These are phyloP conservation scores for Napeogenes inachia DNA, from an alignment of 2,888 invertebrate species.

Conservation along the genomic window DNA sequence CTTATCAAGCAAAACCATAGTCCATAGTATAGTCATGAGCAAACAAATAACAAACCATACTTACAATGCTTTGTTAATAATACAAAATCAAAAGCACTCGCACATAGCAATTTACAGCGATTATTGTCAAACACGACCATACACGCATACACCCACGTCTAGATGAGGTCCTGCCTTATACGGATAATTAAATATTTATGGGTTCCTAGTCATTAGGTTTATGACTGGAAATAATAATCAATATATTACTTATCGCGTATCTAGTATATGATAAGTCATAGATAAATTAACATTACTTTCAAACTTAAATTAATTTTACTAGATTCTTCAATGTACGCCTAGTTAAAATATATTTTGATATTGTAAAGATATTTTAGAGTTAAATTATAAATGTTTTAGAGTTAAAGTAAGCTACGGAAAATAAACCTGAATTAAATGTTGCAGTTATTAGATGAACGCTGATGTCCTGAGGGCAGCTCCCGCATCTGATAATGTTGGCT, in stretches of 20 bases:
- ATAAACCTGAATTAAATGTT: slow-evolving; percentile 9
- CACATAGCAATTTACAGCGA: slow-evolving; percentile 6
- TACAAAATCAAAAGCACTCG: neutral
- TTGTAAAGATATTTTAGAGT: no score
- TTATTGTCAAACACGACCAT: slow-evolving; percentile 8
- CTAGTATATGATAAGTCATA: no score
- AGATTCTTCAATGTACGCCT: no score
- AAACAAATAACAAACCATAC: no score
- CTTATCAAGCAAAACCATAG: neutral
- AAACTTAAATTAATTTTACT: no score
- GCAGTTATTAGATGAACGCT: slow-evolving; percentile 55
- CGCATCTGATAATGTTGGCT: slow-evolving; percentile 59
- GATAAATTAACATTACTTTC: no score
- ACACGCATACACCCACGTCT: slow-evolving; percentile 15
- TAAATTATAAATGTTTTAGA: neutral
- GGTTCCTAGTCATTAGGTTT: slow-evolving; percentile 9
- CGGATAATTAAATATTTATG: slow-evolving; percentile 15
- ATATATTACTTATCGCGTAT: neutral
- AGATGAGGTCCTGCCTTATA: slow-evolving; percentile 18
- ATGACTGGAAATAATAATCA: neutral
- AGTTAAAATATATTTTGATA: no score
- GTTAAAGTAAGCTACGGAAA: neutral
- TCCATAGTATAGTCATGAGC: no score
- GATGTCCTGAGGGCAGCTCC: slow-evolving; percentile 59
- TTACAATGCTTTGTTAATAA: neutral